Percentiles rank a stretch among this genome's conserved stretches.
Conservation (phyloP, 1,140 invertebrate species). For the Spodoptera litura region DNA sequence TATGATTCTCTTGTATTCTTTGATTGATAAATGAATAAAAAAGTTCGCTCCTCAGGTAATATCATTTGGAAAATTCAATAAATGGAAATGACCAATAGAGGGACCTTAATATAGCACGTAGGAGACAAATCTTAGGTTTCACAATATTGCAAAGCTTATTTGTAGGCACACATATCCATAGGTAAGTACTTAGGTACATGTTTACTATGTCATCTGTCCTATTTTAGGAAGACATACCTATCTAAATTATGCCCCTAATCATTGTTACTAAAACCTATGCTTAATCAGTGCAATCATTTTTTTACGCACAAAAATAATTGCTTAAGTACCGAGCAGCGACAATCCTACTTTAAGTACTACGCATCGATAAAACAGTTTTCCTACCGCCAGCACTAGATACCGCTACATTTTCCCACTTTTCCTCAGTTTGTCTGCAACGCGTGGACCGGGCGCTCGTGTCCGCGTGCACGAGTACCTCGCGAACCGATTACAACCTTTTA, state of each 20-base stretch:
- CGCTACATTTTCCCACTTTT: constrained; percentile 75
- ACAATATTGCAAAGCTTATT: no score
- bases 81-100: no score
- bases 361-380: constrained; percentile 55
- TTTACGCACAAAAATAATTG: background rate
- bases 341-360: constrained; percentile 9
- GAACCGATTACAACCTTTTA: constrained; percentile 40
- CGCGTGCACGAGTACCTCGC: constrained; percentile 14
- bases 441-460: constrained; percentile 24
- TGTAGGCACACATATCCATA: no score
- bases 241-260: no score
- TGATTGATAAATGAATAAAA: background rate
- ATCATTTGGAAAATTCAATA: no score
- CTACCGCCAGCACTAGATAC: constrained; percentile 59
- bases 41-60: no score
- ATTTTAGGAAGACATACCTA: no score
- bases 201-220: no score
- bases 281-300: background rate
- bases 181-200: no score
- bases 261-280: background rate
- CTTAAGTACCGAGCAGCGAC: background rate
- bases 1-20: background rate
- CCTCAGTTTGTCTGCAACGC: constrained; percentile 66
- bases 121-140: no score
- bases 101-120: no score